These are phyloP conservation scores for Sialia sialis DNA, from an alignment of 2,113 vertebrate genomes.

Conservation along the genomic window DNA sequence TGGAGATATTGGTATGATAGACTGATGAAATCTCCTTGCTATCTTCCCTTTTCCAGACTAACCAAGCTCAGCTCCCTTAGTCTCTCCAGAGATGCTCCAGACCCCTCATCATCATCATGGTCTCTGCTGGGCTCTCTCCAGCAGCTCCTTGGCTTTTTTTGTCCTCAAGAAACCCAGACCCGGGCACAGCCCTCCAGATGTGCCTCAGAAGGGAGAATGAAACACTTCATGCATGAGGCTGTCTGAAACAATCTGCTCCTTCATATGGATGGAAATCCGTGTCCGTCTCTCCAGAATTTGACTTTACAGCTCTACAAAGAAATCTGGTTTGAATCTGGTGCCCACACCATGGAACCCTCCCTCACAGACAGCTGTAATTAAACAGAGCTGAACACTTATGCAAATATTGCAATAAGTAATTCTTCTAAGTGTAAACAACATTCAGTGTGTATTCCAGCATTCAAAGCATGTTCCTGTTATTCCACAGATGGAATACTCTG, in stretches of 20 bases:
- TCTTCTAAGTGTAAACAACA: neutral
- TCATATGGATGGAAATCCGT: neutral
- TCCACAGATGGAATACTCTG: neutral
- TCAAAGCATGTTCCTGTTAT: neutral
- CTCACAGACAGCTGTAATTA: constrained; percentile 20
- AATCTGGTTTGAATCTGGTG: neutral
- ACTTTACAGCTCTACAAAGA: neutral
- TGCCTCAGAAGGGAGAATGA: neutral
- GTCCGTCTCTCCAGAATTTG: neutral
- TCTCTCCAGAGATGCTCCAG: neutral
- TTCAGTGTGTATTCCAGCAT: neutral
- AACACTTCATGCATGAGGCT: neutral
- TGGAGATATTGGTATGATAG: neutral
- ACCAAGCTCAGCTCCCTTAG: neutral
- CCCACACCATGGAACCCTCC: neutral
- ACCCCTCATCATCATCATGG: rapidly evolving
- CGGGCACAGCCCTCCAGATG: neutral
- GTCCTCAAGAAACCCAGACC: neutral
- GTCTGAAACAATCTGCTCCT: neutral
- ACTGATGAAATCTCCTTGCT: neutral
- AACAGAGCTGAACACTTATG: neutral
- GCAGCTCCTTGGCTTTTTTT: neutral
- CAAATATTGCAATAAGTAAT: constrained; percentile 35
- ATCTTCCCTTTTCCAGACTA: neutral
- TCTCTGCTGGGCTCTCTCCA: neutral